These are phyloP conservation scores for Plotosus lineatus DNA, from an alignment of 2,113 vertebrate genomes.

Conservation along the genomic window DNA sequence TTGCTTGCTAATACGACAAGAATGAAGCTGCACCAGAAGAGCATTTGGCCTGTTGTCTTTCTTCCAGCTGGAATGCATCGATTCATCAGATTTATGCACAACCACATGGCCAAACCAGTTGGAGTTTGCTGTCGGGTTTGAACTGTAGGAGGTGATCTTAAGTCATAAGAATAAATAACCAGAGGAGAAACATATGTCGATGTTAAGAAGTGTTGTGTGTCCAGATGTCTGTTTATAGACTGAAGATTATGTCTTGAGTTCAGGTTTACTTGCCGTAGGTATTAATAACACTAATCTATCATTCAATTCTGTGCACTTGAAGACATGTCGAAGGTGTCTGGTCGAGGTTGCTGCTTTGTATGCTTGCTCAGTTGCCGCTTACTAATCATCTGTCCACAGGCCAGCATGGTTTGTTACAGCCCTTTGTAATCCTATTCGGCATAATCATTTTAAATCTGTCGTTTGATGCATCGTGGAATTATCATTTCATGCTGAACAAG, in stretches of 20 bases:
- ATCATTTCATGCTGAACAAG: conserved; percentile 12
- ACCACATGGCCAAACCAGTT: not conserved
- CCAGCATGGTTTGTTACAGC: conserved; percentile 6
- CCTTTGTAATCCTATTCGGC: conserved; percentile 5
- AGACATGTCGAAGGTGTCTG: not conserved
- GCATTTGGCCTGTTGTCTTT: conserved; percentile 16
- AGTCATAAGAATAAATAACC: not conserved
- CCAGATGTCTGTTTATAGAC: no score
- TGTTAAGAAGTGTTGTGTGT: not conserved
- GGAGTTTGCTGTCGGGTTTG: not conserved
- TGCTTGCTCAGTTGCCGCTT: not conserved
- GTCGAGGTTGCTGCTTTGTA: not conserved
- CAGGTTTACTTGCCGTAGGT: not conserved
- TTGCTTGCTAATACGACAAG: conserved; percentile 26
- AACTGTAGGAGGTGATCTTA: not conserved
- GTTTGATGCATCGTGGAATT: not conserved
- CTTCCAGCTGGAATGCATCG: conserved; percentile 22
- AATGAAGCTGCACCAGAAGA: not conserved
- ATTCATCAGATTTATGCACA: conserved; percentile 7
- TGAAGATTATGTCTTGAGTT: not conserved
- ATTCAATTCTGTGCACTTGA: not conserved
- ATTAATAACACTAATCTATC: not conserved
- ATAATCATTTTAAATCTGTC: conserved; percentile 16
- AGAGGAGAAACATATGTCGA: not conserved
- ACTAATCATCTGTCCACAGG: conserved; percentile 1